Conservation (phyloP, 92 coral and sea anemone genomes). For the Anthopleura xanthogrammica region DNA sequence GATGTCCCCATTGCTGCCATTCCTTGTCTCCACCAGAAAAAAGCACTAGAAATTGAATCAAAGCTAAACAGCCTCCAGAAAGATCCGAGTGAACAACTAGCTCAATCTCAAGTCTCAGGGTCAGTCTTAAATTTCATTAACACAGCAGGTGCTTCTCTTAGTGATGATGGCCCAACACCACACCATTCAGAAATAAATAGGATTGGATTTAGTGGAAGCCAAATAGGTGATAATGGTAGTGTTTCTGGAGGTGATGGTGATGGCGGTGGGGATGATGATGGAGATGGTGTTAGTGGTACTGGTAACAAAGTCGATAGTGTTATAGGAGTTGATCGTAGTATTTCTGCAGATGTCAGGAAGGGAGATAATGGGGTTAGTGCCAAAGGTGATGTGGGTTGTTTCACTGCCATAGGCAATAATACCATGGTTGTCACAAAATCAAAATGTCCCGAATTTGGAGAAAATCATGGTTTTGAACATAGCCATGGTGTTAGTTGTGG, state of each 20-base stretch:
- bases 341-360: no score
- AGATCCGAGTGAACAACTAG: neutral
- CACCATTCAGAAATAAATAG: neutral
- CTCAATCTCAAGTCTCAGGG: neutral
- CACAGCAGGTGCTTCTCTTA: conserved; percentile 19
- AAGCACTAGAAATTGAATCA: conserved; percentile 34
- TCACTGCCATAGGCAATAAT: neutral
- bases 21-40: conserved; percentile 89
- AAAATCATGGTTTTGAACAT: neutral
- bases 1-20: conserved; percentile 94
- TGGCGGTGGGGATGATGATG: neutral
- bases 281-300: neutral
- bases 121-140: conserved; percentile 49
- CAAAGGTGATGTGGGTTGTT: neutral
- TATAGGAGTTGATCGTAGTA: neutral
- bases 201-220: neutral
- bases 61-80: conserved; percentile 2
- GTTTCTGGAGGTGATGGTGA: neutral
- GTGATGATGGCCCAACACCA: neutral
- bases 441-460: neutral
- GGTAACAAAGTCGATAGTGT: neutral
- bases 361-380: neutral
- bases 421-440: no score
- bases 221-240: neutral
- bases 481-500: neutral